Evolutionary conservation across 2,113 vertebrate species (phyloP), one percentile per base, ranked within the genome.

Genomic region (Stigmatopora argus): DNA sequence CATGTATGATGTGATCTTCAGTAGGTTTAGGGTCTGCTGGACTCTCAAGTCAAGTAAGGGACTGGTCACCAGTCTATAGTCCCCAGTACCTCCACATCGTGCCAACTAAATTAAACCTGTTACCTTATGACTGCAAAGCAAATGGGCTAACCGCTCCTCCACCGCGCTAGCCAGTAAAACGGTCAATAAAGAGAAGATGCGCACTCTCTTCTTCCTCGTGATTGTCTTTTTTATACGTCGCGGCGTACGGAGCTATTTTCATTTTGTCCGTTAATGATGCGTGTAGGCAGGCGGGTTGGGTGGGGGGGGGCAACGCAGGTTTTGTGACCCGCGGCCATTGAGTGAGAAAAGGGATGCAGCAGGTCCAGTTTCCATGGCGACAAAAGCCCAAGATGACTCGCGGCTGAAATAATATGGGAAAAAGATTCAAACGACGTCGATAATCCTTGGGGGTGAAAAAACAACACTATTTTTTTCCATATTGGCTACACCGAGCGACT

Each of bases 321-420:
- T 45, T 63, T 13, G 65, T 77, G 80, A 78, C 82, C 82, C 66
- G 69, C 77, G 61, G 70, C 79, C 59, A 57, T 82, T 78, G 63
- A 38, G 70, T 67, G 78, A 77, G 71, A 52, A 68, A 65, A 79
- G 82, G 79, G 81, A 89, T 87, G 82, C 87, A 82, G 88, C 83
- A 80, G 80, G 87, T 83, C 81, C 83, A 89, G 90, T 92, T 92
- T 87, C 90, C 90, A 92, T 92, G 90, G 90, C 80, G 86, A 92
- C 90, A 81, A 84, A 86, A 82, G 89, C 85, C 82, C 83, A 78
- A 87, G 83, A 81, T 74, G 71, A 81, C 49, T 64, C 56, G 62
- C 80, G 19, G 60, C 53, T 46, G 60, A 62, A 46, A 45, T 21
- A 10, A 46, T 46, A 5, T 15, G 3, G 38, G 12, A 8, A 21